phyloP scores from a whole-genome alignment of 2,113 vertebrate genomes.

The Misgurnus mizolepis region DNA sequence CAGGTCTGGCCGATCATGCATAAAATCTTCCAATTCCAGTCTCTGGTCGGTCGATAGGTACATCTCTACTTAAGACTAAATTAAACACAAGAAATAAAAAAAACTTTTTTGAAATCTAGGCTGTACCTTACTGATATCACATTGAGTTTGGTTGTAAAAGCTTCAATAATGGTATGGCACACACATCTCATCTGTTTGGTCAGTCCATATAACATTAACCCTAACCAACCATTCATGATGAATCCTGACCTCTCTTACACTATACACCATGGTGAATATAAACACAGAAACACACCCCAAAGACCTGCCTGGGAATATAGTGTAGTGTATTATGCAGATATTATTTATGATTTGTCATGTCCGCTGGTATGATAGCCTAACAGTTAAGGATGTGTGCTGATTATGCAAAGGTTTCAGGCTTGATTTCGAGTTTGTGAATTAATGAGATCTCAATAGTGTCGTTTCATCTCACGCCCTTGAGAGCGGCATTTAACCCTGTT shows the following conservation, averaged over 20 bases:
- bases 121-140: too few relatives aligned
- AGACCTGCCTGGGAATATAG: not conserved
- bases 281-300: not conserved
- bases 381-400: not conserved
- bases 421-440: too few relatives aligned
- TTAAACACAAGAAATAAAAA: too few relatives aligned
- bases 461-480: too few relatives aligned
- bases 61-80: too few relatives aligned
- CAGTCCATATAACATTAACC: conserved; percentile 46
- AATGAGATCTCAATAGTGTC: too few relatives aligned
- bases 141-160: not conserved
- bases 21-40: too few relatives aligned
- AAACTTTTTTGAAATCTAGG: too few relatives aligned
- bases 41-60: too few relatives aligned
- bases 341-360: not conserved
- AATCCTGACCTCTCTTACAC: conserved; percentile 71
- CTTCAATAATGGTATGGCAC: not conserved
- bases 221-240: conserved; percentile 65
- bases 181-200: not conserved
- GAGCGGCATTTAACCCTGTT: not conserved
- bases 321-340: not conserved
- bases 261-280: not conserved
- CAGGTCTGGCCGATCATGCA: too few relatives aligned
- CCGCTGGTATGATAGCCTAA: not conserved
- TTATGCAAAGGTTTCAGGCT: too few relatives aligned